A percentile compares a stretch with the other conserved stretches of the same genome.
phyloP scores from a whole-genome alignment of 2,888 invertebrate genomes.

The Gymnosoma rotundatum region DNA sequence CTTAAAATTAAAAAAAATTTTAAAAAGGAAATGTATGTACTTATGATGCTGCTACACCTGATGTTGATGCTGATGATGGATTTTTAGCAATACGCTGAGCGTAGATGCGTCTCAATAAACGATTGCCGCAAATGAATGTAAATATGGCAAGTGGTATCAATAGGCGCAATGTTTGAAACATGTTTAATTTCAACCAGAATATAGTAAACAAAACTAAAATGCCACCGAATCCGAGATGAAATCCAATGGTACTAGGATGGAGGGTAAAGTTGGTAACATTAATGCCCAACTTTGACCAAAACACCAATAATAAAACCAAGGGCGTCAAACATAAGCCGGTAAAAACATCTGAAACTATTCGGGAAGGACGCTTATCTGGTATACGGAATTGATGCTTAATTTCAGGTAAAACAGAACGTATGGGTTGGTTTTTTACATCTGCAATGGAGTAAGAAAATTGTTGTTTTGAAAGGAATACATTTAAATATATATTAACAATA shows the following conservation, averaged over 20 bases:
- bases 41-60: conserved; percentile 62
- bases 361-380: conserved; percentile 95
- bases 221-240: conserved; percentile 95
- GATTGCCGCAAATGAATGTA: conserved; percentile 97
- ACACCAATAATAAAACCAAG: conserved; percentile 89
- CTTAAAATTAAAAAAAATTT: conserved; percentile 52
- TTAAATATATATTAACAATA: no score
- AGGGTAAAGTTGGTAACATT: conserved; percentile 93
- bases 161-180: conserved; percentile 97
- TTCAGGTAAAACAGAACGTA: conserved; percentile 84
- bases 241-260: conserved; percentile 90
- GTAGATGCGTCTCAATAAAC: conserved; percentile 90
- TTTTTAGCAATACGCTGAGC: conserved; percentile 76
- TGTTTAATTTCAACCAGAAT: conserved; percentile 96
- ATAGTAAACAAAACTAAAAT: conserved; percentile 93
- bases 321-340: conserved; percentile 92
- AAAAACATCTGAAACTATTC: conserved; percentile 94
- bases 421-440: conserved; percentile 68
- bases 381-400: conserved; percentile 93
- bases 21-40: conserved; percentile 38
- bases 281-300: conserved; percentile 94
- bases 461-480: no score
- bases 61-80: conserved; percentile 52
- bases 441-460: conserved; percentile 5
- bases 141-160: conserved; percentile 91